A percentile compares a stretch with the other conserved stretches of the same genome.
Evolutionary conservation across 2,113 vertebrate genomes (phyloP).

Genomic region (Cyanocitta stelleri): DNA sequence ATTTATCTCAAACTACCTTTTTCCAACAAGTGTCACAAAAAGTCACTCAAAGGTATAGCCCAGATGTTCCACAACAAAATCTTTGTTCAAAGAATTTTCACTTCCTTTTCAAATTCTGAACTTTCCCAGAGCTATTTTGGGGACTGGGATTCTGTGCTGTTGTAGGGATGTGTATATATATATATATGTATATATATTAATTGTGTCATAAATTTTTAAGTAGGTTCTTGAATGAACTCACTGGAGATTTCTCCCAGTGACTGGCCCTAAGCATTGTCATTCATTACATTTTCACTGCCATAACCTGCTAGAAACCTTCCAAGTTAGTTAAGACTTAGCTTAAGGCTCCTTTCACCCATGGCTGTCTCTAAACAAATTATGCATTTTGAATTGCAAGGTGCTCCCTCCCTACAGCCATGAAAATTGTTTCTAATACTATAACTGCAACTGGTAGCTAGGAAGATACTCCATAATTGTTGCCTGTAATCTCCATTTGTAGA

Average conservation of each 20-base stretch:
- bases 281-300: not conserved
- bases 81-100: not conserved
- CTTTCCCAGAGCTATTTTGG: not conserved
- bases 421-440: not conserved
- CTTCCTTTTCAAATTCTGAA: not conserved
- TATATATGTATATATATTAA: not conserved
- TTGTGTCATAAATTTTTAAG: not conserved
- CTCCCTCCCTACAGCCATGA: not conserved
- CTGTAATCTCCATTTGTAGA: not conserved
- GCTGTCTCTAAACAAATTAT: not conserved
- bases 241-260: not conserved
- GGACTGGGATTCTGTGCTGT: not conserved
- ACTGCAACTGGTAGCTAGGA: not conserved
- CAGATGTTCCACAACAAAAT: not conserved
- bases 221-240: not conserved
- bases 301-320: not conserved
- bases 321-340: slow-evolving; percentile 4
- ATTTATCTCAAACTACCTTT: slow-evolving; percentile 10
- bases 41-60: not conserved
- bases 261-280: not conserved
- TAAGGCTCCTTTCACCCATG: not conserved
- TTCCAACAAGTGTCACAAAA: not conserved
- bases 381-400: not conserved
- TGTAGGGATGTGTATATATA: not conserved
- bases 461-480: not conserved